These are phyloP conservation scores for Porites rus DNA, from an alignment of 92 coral and sea anemone species.

Conservation along the genomic window DNA sequence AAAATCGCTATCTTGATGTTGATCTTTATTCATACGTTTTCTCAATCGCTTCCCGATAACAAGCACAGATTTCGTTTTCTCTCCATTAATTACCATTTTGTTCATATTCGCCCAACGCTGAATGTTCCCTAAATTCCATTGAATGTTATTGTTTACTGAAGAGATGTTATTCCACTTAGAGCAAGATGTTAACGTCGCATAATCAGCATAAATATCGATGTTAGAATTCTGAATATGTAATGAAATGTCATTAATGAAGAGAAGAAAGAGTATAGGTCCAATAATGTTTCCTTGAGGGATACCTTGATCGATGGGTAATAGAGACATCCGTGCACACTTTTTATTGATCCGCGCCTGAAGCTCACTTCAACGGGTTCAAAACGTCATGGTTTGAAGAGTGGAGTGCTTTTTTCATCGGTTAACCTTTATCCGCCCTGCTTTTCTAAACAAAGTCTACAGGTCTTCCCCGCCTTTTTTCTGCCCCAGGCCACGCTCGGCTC, in stretches of 20 bases:
- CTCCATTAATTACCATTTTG: background rate
- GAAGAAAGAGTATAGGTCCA: background rate
- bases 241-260: background rate
- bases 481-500: too few species aligned
- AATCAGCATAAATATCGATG: background rate
- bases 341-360: too few species aligned
- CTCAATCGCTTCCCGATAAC: background rate
- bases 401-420: too few species aligned
- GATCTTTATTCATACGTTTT: background rate
- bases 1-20: background rate
- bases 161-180: background rate
- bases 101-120: too few species aligned
- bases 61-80: background rate
- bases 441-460: too few species aligned
- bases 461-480: too few species aligned
- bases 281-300: background rate
- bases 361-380: too few species aligned
- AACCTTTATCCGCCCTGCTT: too few species aligned
- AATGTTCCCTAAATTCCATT: too few species aligned
- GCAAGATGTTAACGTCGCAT: background rate
- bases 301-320: background rate
- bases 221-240: too few species aligned
- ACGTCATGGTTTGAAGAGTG: too few species aligned
- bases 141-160: too few species aligned
- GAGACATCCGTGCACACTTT: background rate